phyloP scores from a whole-genome alignment of 2,797 vertebrate species.

The Centroberyx gerrardi region DNA sequence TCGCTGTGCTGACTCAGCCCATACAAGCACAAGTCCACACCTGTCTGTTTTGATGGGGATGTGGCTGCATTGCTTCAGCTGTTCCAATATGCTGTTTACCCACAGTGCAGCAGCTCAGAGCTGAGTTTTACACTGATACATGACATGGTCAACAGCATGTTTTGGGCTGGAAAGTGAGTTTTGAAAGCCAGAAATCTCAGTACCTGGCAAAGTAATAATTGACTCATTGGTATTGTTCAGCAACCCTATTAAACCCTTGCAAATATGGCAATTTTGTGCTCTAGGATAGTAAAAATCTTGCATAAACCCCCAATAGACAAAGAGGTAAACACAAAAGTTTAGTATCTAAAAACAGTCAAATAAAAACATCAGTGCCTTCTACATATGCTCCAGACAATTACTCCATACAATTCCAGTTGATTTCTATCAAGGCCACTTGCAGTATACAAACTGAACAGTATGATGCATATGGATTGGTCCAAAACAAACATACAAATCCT shows the following conservation, averaged over 20 bases:
- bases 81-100: conserved; percentile 41
- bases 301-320: background rate
- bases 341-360: background rate
- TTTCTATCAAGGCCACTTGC: background rate
- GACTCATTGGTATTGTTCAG: too few relatives aligned
- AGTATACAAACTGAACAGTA: background rate
- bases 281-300: too few relatives aligned
- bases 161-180: too few relatives aligned
- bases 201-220: too few relatives aligned
- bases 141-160: too few relatives aligned
- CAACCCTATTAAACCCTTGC: too few relatives aligned
- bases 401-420: background rate
- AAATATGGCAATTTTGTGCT: too few relatives aligned
- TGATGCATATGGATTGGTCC: background rate
- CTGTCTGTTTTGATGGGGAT: conserved; percentile 6
- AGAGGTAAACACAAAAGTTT: background rate
- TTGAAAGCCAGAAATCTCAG: too few relatives aligned
- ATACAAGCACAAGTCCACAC: conserved; percentile 27
- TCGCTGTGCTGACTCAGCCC: conserved; percentile 59
- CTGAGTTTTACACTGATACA: background rate
- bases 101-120: background rate
- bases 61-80: conserved; percentile 5
- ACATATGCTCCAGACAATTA: background rate
- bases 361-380: background rate
- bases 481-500: background rate